A percentile compares a stretch with the other conserved stretches of the same genome.
phyloP scores from a whole-genome alignment of 1,140 invertebrate species.

The Dreissena rostriformis region DNA sequence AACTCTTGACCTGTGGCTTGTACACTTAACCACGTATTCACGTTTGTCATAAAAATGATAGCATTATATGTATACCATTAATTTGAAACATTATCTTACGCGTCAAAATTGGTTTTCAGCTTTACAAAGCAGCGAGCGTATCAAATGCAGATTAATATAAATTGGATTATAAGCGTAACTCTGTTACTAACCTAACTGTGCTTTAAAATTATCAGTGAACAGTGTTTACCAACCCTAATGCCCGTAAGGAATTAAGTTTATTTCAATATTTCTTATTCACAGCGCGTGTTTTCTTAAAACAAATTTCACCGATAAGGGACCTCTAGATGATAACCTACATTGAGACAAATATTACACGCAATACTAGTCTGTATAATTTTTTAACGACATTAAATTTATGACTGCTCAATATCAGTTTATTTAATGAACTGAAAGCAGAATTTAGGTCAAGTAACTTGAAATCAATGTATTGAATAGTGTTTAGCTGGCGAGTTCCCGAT shows the following conservation, averaged over 20 bases:
- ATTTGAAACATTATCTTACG: slow-evolving; percentile 1
- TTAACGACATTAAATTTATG: too few species aligned
- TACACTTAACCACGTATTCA: neutral
- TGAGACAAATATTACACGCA: neutral
- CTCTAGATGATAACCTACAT: neutral
- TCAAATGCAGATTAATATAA: slow-evolving; percentile 8
- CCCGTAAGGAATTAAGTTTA: neutral
- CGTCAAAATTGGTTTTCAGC: neutral
- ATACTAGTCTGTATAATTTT: neutral
- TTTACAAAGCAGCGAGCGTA: neutral
- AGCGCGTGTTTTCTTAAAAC: slow-evolving; percentile 2
- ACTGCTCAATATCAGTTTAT: too few species aligned
- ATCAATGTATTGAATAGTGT: too few species aligned
- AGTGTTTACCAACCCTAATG: neutral
- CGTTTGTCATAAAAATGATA: neutral
- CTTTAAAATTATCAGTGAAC: neutral
- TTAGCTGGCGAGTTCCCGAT: too few species aligned
- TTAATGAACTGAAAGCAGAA: too few species aligned
- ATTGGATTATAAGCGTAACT: slow-evolving; percentile 5
- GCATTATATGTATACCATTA: neutral
- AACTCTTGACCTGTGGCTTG: neutral
- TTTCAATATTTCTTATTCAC: slow-evolving; percentile 13
- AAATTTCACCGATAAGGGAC: neutral
- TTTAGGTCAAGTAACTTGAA: too few species aligned
- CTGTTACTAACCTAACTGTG: neutral